A percentile compares a stretch with the other conserved stretches of the same genome.
Evolutionary conservation across 2,888 invertebrate species (phyloP).

Genomic region (Cephus nigrinus): DNA sequence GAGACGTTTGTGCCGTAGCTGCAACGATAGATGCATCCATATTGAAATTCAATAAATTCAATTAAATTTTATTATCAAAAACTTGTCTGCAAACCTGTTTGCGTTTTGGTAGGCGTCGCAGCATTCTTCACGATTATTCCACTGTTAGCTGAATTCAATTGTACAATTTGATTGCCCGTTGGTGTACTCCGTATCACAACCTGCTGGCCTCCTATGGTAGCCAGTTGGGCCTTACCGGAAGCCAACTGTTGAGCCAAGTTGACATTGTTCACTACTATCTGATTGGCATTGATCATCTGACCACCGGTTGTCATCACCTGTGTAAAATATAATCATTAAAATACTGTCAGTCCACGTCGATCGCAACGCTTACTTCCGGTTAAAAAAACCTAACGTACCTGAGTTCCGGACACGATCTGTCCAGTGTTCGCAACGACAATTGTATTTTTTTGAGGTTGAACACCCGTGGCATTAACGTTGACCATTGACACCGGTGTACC

Average conservation of each 20-base stretch:
- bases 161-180: conserved; percentile 81
- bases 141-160: conserved; percentile 55
- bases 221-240: conserved; percentile 84
- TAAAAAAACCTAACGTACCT: conserved; percentile 24
- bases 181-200: conserved; percentile 78
- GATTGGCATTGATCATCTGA: conserved; percentile 67
- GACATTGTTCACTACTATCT: conserved; percentile 82
- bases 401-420: conserved; percentile 54
- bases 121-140: conserved; percentile 57
- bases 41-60: background rate
- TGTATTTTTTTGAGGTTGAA: conserved; percentile 50
- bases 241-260: conserved; percentile 83
- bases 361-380: background rate
- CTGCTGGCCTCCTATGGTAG: conserved; percentile 87
- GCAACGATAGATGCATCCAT: background rate
- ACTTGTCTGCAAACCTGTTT: conserved; percentile 10
- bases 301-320: conserved; percentile 65
- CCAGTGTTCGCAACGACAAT: conserved; percentile 59
- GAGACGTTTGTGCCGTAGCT: conserved; percentile 26
- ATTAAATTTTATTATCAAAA: background rate
- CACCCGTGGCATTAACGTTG: conserved; percentile 35
- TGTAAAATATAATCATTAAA: conserved; percentile 7
- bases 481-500: conserved; percentile 37
- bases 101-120: conserved; percentile 38
- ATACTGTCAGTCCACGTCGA: background rate